Evolutionary conservation across 2,113 vertebrate species (phyloP), one percentile per base, ranked within the genome.

Genomic region (Ictidomys tridecemlineatus): DNA sequence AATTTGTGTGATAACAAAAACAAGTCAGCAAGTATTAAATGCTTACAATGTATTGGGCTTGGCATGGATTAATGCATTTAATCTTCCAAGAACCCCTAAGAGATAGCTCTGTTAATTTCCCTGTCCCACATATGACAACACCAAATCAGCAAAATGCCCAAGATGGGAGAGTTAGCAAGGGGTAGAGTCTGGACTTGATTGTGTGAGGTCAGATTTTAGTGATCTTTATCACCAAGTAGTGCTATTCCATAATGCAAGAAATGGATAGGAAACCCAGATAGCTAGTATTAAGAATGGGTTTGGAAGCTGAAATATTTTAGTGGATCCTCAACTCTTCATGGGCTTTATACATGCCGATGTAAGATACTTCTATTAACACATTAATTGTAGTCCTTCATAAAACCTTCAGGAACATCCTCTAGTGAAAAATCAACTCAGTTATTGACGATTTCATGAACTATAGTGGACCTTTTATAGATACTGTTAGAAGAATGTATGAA

Each of bases 351-450:
- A 20, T 72, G 9, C 4, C 42, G 18, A 74, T 80, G n/a, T 30
- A 95, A 94, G 39, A 69, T 39, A 94, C 1, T 48, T 72, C 42
- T 67, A n/a, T 87, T 61, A 96, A 58, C 11, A 72, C 8, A n/a
- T 42, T 94, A 48, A 89, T 63, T 32, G 30, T 74, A 69, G 30
- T 61, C 9, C 28, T 89, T 93, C 39, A 91, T 32, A 78, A 72
- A 84, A n/a, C 30, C 26, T 76, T 53, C 13, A 92, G n/a, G 24
- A 32, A 26, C 1, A 85, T 78, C 1, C n/a, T 17, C 48, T 58
- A 90, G 85, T 70, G 16, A 6, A 84, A 85, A 85, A 77, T 96
- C 34, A 86, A 56, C 77, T 84, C 37, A 79, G 12, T 30, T 58
- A 58, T 45, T 83, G 48, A 48, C 8, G 93, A 86, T 86, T 34